phyloP scores from a whole-genome alignment of 2,113 vertebrate species.

The Peromyscus californicus region DNA sequence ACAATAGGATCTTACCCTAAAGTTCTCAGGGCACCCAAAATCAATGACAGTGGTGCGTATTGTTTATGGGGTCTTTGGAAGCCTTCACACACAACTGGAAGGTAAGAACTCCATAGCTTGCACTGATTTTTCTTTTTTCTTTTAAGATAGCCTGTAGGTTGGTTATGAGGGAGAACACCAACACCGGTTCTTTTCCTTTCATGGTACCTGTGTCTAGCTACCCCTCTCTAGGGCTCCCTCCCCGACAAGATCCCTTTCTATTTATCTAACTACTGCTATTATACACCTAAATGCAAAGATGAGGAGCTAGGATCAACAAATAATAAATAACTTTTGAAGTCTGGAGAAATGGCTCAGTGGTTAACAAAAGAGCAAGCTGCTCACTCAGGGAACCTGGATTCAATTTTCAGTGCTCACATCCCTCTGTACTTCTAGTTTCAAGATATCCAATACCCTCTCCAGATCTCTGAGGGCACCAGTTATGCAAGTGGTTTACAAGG shows the following conservation, averaged over 20 bases:
- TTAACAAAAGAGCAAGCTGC: not conserved
- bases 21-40: not conserved
- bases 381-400: not conserved
- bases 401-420: not conserved
- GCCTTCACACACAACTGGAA: not conserved
- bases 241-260: rapidly evolving
- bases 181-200: not conserved
- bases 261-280: not conserved
- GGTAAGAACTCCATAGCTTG: not conserved
- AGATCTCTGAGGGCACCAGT: not conserved
- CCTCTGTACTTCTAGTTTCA: not conserved
- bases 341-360: not conserved
- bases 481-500: not conserved
- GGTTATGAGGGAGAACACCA: not conserved
- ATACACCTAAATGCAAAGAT: not conserved
- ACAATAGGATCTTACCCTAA: not conserved
- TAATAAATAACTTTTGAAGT: not conserved
- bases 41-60: not conserved
- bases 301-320: not conserved
- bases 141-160: not conserved
- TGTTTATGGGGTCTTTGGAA: not conserved
- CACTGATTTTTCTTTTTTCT: not conserved
- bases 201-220: not conserved
- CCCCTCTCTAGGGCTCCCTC: not conserved
- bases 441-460: not conserved